Percentiles rank a stretch among this genome's conserved stretches.
Evolutionary conservation across 2,113 vertebrate species (phyloP).

Genomic region (Xiphias gladius): DNA sequence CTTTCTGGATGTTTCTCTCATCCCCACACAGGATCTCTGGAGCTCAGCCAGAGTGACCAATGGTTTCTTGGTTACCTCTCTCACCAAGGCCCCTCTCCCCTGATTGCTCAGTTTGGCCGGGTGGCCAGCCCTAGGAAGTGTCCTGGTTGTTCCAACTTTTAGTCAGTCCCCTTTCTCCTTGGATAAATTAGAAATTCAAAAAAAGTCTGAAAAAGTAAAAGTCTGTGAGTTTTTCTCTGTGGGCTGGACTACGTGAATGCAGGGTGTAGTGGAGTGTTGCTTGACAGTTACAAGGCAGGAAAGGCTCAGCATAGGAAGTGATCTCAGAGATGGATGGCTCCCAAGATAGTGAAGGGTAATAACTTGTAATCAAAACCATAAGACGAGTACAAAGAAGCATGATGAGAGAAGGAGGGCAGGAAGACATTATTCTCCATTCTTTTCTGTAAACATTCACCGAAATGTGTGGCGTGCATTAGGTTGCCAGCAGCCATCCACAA

Average conservation of each 20-base stretch:
- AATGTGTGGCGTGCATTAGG: conserved; percentile 16
- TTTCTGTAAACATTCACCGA: conserved; percentile 27
- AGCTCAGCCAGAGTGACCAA: too few relatives aligned
- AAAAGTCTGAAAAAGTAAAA: neutral
- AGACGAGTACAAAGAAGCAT: conserved; percentile 44
- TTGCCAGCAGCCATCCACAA: conserved; percentile 3
- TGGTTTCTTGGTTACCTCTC: too few relatives aligned
- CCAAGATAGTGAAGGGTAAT: conserved; percentile 66
- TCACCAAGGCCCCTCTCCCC: too few relatives aligned
- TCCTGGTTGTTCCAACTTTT: too few relatives aligned
- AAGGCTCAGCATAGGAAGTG: conserved; percentile 67
- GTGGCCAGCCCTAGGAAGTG: too few relatives aligned
- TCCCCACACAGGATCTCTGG: too few relatives aligned
- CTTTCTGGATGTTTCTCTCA: too few relatives aligned
- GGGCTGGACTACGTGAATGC: neutral
- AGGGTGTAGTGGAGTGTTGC: conserved; percentile 42
- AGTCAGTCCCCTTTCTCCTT: neutral
- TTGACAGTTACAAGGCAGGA: conserved; percentile 65
- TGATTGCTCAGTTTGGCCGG: too few relatives aligned
- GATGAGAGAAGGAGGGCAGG: conserved; percentile 23
- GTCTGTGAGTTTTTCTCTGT: conserved; percentile 13
- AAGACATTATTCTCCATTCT: conserved; percentile 37
- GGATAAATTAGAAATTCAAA: neutral
- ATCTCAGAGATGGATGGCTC: conserved; percentile 73
- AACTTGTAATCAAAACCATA: conserved; percentile 79